Base-by-base conservation (phyloP, 2,888 invertebrate species). In the Eupithecia pulchellata region DNA sequence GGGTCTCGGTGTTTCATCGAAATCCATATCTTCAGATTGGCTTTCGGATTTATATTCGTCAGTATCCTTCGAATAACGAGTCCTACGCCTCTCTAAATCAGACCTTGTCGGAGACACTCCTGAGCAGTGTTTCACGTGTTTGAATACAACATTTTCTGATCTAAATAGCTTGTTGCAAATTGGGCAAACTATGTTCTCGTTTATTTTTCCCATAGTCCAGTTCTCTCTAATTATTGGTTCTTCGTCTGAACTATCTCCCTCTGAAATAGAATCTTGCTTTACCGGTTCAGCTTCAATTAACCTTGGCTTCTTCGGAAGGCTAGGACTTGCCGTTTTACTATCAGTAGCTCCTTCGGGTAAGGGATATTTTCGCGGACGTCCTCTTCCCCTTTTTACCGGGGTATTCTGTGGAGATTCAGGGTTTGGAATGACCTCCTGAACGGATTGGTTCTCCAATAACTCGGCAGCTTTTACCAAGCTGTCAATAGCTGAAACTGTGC, bases 201-300 rank as follows among this genome's bases (percentile, higher is more conserved):
- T 93, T 60, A 94, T 94, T 86, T 93, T 94, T n/a, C 94, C 94
- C 93, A 93, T 93, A 2, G 93, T 93, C 94, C 93, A 94, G 80
- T 93, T 93, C 84, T 92, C 93, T 81, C 86, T 87, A 8, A 92
- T 82, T 11, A 90, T 84, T 80, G 84, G 89, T 63, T 77, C 78
- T 36, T 86, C 88, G 62, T 89, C 91, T 36, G 84, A 86, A 39
- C 79, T 83, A 3, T 90, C 89, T 58, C 90, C 89, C 39, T 86
- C 87, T 3, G 82, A 83, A 27, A 75, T 72, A 9, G 78, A 71
- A 55, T 78, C 79, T 39, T 67, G 79, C 78, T 87, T 90, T 27
- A 74, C 65, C 1, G 78, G 71, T 78, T 88, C 89, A 20, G 86
- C 82, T 68, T 91, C 89, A 73, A 88, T 88, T 14, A 91, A 76